These are phyloP conservation scores for Lepisosteus osseus DNA, from an alignment of 2,113 vertebrate species.

Conservation along the genomic window DNA sequence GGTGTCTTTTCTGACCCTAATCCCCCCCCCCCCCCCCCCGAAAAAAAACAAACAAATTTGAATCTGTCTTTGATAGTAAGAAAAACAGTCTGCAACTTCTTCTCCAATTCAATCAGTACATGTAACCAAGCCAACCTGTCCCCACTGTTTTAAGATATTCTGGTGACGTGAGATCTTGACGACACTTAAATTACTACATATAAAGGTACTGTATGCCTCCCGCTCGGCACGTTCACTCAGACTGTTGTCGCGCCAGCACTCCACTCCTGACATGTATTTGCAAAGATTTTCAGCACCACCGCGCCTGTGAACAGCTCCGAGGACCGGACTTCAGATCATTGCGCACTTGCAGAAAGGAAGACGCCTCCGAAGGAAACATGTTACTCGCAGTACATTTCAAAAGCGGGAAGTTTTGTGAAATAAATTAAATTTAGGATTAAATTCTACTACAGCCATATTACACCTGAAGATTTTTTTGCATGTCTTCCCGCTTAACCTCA, in stretches of 20 bases:
- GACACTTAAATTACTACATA: slow-evolving; percentile 55
- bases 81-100: no score
- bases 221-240: slow-evolving; percentile 27
- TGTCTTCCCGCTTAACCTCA: not conserved
- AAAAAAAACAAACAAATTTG: no score
- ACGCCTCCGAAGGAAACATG: no score
- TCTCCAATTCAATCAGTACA: no score
- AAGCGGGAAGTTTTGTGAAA: not conserved
- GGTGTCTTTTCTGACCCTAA: no score
- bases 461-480: not conserved
- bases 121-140: slow-evolving; percentile 12
- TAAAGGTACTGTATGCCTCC: slow-evolving; percentile 42
- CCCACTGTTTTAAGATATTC: slow-evolving; percentile 36
- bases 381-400: not conserved
- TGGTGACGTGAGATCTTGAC: slow-evolving; percentile 56
- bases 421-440: not conserved
- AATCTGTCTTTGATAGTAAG: no score
- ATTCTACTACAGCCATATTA: no score
- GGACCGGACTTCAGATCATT: not conserved
- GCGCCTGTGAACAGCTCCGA: slow-evolving; percentile 6
- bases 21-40: no score
- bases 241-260: slow-evolving; percentile 34
- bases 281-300: slow-evolving; percentile 38
- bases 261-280: slow-evolving; percentile 2
- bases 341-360: no score